Base-by-base conservation (phyloP, 2,113 vertebrate genomes). In the Sebastes schlegelii region DNA sequence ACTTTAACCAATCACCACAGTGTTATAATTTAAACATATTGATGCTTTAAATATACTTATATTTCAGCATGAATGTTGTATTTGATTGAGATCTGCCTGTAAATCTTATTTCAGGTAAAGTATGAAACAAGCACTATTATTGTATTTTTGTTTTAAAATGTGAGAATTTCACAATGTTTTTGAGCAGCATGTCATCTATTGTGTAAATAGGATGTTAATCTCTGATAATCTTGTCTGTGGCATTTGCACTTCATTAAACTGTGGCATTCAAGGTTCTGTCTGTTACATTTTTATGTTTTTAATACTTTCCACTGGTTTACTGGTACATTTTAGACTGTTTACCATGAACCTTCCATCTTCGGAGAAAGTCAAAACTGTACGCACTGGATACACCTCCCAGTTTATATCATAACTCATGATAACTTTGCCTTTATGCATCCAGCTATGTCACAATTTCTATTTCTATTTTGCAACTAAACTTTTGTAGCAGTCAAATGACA, bases 181-280 rank as follows among this genome's bases (percentile, higher is more conserved):
- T 54, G 11, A 21, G 2, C 19, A 5, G 2, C 45, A 46, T 64
- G 26, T 2, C 48, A 23, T 1, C 2, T 34, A 45, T 62, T n/a
- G 21, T 71, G 17, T 74, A 40, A 74, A 34, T 11, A 57, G 9
- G 34, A 60, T 45, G 42, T 67, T 7, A 34, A 79, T 21, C 11
- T 69, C 13, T 61, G 45, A 51, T 75, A 5, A 58, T 77, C n/a
- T 40, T 49, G 9, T 26, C 34, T 51, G 69, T 49, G 19, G 62
- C 7, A 83, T 46, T 79, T 75, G 86, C 79, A 90, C 74, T 77
- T 76, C 74, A 87, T 72, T 89, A 89, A 87, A 88, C n/a, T 43
- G 10, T 75, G 2, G 17, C 14, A 26, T 55, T 76, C 54, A n/a
- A 67, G 5, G 1, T 34, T 66, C 9, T 51, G 19, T 4, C 4